Conservation (phyloP, 2,797 vertebrate genomes). For the Eurystomus glaucurus region DNA sequence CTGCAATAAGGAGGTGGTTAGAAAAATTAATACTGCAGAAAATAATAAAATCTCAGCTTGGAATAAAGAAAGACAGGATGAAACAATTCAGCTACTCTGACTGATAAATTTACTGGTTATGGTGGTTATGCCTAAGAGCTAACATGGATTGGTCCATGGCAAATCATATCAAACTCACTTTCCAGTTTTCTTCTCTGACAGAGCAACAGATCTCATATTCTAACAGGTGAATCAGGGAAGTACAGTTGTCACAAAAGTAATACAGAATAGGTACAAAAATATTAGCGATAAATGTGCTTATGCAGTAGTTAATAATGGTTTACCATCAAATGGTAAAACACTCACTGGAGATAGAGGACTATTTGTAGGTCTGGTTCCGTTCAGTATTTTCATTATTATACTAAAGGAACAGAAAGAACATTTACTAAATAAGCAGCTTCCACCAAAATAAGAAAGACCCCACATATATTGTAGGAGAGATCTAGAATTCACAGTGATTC, state of each 20-base stretch:
- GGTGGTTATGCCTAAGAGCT: background rate
- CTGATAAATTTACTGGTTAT: background rate
- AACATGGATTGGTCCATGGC: background rate
- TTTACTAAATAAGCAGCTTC: background rate
- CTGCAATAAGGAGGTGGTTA: background rate
- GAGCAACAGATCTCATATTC: background rate
- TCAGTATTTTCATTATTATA: background rate
- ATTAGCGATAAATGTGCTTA: rapidly evolving
- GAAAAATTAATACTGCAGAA: background rate
- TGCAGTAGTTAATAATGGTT: background rate
- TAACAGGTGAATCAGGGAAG: background rate
- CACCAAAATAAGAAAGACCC: background rate
- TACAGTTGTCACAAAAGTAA: background rate
- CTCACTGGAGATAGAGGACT: background rate
- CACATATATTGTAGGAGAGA: background rate
- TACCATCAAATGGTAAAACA: background rate
- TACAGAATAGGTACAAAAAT: background rate
- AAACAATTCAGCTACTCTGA: background rate
- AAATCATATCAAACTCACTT: background rate
- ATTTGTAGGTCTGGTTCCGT: rapidly evolving
- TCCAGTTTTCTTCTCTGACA: background rate
- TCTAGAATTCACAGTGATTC: background rate
- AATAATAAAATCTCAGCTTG: background rate
- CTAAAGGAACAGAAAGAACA: background rate
- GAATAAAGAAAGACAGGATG: background rate